Evolutionary conservation across 2,113 vertebrate species (phyloP).

Genomic region (Elephantulus edwardii): DNA sequence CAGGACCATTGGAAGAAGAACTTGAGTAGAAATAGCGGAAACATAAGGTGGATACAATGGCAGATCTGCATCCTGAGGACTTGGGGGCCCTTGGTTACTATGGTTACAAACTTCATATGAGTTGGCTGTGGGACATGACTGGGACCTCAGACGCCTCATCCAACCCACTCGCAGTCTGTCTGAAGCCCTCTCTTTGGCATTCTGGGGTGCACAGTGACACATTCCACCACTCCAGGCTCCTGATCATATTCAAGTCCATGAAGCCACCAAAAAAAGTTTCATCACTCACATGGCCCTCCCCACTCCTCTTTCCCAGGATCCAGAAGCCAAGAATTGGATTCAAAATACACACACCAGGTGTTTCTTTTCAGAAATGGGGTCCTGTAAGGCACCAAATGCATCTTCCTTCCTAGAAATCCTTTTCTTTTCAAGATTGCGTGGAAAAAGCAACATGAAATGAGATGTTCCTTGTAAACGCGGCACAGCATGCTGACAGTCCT

Average conservation of each 20-base stretch:
- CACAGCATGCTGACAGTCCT: neutral
- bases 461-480: neutral
- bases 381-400: neutral
- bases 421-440: conserved; percentile 21
- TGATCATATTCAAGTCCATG: neutral
- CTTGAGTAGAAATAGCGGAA: neutral
- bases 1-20: neutral
- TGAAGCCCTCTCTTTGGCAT: neutral
- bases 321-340: neutral
- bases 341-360: neutral
- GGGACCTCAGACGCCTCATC: neutral
- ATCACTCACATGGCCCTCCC: no score
- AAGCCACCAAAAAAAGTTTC: neutral
- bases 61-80: neutral
- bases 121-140: neutral
- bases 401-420: conserved; percentile 43
- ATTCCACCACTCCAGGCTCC: neutral
- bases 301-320: neutral
- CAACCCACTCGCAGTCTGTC: neutral
- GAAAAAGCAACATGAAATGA: neutral
- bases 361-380: neutral
- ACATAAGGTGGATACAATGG: no score
- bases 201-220: neutral
- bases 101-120: conserved; percentile 58
- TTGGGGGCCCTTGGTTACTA: conserved; percentile 28